Percentiles rank a stretch among this genome's conserved stretches.
Evolutionary conservation across 2,797 vertebrate species (phyloP).

Genomic region (Centropyge bicolor): DNA sequence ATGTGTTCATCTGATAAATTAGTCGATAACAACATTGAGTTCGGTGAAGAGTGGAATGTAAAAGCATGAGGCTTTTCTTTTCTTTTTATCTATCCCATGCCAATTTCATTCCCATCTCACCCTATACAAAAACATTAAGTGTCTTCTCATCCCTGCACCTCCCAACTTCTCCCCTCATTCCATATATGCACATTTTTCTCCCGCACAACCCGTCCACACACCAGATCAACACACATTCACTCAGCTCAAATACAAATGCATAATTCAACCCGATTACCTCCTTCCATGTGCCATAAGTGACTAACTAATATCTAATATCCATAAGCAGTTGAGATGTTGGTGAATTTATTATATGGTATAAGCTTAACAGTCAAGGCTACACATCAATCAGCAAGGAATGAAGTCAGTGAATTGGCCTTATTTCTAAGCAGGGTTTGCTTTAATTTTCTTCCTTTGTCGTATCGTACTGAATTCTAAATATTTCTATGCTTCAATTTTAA

Average conservation of each 20-base stretch:
- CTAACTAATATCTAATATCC: slow-evolving; percentile 51
- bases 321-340: slow-evolving; percentile 44
- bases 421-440: neutral
- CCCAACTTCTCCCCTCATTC: neutral
- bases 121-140: slow-evolving; percentile 12
- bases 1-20: slow-evolving; percentile 5
- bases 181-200: slow-evolving; percentile 18
- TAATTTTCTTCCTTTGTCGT: slow-evolving; percentile 2
- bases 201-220: neutral
- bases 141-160: neutral
- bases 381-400: slow-evolving; percentile 34
- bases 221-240: neutral
- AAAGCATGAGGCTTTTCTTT: slow-evolving; percentile 18
- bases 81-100: slow-evolving; percentile 20
- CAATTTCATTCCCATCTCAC: slow-evolving; percentile 30
- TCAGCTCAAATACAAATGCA: slow-evolving; percentile 45
- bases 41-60: slow-evolving; percentile 8
- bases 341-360: slow-evolving; percentile 14
- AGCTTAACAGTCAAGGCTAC: slow-evolving; percentile 20
- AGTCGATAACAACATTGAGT: slow-evolving; percentile 17
- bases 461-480: neutral
- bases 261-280: slow-evolving; percentile 48
- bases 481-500: neutral
- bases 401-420: slow-evolving; percentile 8
- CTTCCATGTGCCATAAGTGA: slow-evolving; percentile 30